Evolutionary conservation across 2,888 invertebrate genomes (phyloP), one percentile per base, ranked within the genome.

Genomic region (Oxycera nigricornis): DNA sequence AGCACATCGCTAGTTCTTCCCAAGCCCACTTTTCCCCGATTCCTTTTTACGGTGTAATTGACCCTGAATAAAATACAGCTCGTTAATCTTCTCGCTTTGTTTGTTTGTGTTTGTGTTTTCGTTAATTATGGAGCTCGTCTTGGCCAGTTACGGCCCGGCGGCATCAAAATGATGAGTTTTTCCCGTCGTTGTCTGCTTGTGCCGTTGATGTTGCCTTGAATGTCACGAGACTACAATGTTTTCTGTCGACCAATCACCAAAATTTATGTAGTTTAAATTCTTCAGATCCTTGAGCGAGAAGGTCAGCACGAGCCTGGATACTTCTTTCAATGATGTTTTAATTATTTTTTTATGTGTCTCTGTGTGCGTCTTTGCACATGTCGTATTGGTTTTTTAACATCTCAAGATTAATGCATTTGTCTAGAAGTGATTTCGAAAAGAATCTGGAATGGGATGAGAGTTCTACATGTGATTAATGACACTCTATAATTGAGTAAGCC

Each of bases 41-140:
- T 46, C 31, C 20, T 67, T 35, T 55, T 73, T 73, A 35, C 61
- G 59, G 35, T 72, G 74, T 75, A 75, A 59, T 61, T 61, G 46
- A 68, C 75, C 57, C 65, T 72, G 52, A 50, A 17, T 14, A 55
- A 30, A 55, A 22, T 46, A 41, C n/a, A 41, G 39, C 67, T 41
- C 41, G 67, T 67, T 67, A 67, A 67, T 67, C 67, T 41, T 41
- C 41, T 30, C 22, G 28, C 59, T 30, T 59, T 28, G 59, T 67
- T n/a, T 67, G 41, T 46, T 22, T 26, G 41, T 28, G 41, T 67
- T 67, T 46, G 46, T 67, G 41, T 46, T 22, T 26, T 67, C 46
- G 41, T 67, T 67, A 67, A 67, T 67, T 67, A 41, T 67, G 41
- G 24, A 41, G 20, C 67, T 67, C 26, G 24, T 62, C 35, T n/a